Conservation (phyloP, 1,140 invertebrate genomes). For the Drosophila asahinai region DNA sequence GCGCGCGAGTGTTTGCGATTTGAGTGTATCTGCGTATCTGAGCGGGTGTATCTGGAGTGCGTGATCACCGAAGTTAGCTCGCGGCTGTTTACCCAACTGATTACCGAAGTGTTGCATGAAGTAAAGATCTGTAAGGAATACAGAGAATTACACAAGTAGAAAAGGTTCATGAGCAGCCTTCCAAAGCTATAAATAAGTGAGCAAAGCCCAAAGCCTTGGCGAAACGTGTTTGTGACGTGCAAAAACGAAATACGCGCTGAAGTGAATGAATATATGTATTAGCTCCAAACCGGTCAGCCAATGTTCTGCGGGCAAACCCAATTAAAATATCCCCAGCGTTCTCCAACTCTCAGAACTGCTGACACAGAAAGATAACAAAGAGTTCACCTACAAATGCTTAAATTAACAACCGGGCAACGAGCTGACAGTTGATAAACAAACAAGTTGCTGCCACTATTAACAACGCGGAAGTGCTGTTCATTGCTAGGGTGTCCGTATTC, state of each 20-base stretch:
- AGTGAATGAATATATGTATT: constrained; percentile 36
- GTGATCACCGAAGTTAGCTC: constrained; percentile 41
- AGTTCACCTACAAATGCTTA: constrained; percentile 52
- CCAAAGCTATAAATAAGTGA: constrained; percentile 68
- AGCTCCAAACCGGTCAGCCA: constrained; percentile 46
- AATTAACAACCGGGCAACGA: constrained; percentile 39
- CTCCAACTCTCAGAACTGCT: constrained; percentile 27
- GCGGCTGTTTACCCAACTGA: constrained; percentile 71
- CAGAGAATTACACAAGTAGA: constrained; percentile 16
- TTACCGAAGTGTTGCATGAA: constrained; percentile 68
- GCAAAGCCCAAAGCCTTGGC: constrained; percentile 23
- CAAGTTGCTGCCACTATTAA: constrained; percentile 67
- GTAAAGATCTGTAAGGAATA: constrained; percentile 61
- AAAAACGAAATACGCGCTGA: constrained; percentile 43
- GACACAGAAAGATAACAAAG: constrained; percentile 79
- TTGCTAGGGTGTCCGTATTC: constrained; percentile 24
- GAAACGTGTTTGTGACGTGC: constrained; percentile 70
- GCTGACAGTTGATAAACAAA: constrained; percentile 59
- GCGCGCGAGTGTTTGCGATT: constrained; percentile 10
- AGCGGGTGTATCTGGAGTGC: constrained; percentile 44
- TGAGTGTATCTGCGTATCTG: constrained; percentile 18
- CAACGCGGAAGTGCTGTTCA: constrained; percentile 53
- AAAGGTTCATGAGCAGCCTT: constrained; percentile 76
- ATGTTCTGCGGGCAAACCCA: constrained; percentile 13
- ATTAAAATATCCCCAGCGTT: constrained; percentile 45